Evolutionary conservation across 2,888 invertebrate genomes (phyloP).

Genomic region (Leucophenga montana): DNA sequence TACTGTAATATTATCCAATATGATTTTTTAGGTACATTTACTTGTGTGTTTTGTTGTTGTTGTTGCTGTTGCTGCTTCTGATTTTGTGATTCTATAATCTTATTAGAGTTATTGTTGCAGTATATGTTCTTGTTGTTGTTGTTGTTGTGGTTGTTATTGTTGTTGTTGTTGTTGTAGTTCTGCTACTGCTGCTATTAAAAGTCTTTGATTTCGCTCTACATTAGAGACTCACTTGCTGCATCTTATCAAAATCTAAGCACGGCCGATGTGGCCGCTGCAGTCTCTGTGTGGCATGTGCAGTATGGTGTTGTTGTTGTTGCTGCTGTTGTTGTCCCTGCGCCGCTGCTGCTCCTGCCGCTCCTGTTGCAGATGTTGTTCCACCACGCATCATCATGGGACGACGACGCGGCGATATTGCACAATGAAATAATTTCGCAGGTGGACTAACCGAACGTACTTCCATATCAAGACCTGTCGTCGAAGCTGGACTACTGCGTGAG

Average conservation of each 20-base stretch:
- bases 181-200: conserved; percentile 36
- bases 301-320: conserved; percentile 27
- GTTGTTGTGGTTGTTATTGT: conserved; percentile 29
- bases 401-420: conserved; percentile 77
- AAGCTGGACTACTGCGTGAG: conserved; percentile 72
- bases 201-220: conserved; percentile 61
- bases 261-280: conserved; percentile 84
- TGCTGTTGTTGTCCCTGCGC: conserved; percentile 29
- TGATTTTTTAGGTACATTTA: conserved; percentile 42
- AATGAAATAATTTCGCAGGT: conserved; percentile 76
- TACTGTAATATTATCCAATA: background rate
- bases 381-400: conserved; percentile 75
- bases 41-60: conserved; percentile 30
- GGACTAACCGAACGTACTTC: conserved; percentile 74
- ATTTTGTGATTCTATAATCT: background rate
- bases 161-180: conserved; percentile 35
- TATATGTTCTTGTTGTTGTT: conserved; percentile 38
- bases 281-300: conserved; percentile 71
- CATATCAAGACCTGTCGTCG: conserved; percentile 70
- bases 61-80: background rate
- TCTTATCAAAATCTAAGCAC: conserved; percentile 95
- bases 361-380: conserved; percentile 5
- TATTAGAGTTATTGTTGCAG: conserved; percentile 39
- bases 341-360: conserved; percentile 29
- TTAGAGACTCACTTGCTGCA: conserved; percentile 88